Evolutionary conservation across 2,888 invertebrate genomes (phyloP), one percentile per base, ranked within the genome.

Genomic region (Pseudococcus viburni): DNA sequence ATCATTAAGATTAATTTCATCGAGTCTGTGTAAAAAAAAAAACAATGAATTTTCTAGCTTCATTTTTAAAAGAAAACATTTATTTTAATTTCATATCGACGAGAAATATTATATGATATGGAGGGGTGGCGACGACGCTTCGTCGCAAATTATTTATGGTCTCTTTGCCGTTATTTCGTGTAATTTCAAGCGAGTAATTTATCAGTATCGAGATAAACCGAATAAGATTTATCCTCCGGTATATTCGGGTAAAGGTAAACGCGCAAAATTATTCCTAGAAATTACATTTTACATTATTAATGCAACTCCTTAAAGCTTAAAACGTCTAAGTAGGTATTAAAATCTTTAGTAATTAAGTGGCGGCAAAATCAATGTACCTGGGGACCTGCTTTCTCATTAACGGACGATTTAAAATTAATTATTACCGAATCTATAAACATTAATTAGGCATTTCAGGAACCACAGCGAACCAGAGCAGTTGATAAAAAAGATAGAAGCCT

Each of bases 271-370:
- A 85, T 85, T 85, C 39, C 85, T 85, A 59, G 85, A 85, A 85
- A 85, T 85, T 85, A 85, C 85, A 85, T 85, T 39, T 85, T 85
- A 85, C 55, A 59, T 55, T 85, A 85, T 85, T 85, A 85, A 85
- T 59, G 85, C 85, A 59, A 85, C 39, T 85, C 55, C 85, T 85
- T 85, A 85, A 68, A 85, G 85, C 85, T 85, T 59, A 85, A 85
- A 85, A 85, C 59, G 85, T 85, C 85, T 85, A 85, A 85, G 85
- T 85, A 85, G 85, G 85, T 85, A 85, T 85, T 85, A 85, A 85
- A 59, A 55, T 85, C 85, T 85, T 85, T 59, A 85, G 85, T 85
- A 85, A 85, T 85, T 59, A 85, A 85, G 85, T 59, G 55, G 55
- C 55, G 59, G 85, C 85, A 59, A 64, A 85, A 85, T 85, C 85